phyloP scores from a whole-genome alignment of 2,888 invertebrate genomes.

The Leptinotarsa haldemani region DNA sequence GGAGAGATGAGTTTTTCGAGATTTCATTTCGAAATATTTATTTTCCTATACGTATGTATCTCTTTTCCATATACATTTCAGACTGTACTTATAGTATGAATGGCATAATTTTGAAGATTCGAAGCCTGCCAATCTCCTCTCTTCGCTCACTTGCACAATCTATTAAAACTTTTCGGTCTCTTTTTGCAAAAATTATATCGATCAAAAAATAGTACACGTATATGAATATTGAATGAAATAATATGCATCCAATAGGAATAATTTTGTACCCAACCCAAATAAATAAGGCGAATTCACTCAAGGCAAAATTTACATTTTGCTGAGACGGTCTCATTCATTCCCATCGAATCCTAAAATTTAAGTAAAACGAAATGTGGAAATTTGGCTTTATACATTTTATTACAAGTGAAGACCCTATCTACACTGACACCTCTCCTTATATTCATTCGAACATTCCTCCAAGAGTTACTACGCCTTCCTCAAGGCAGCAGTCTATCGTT shows the following conservation, averaged over 20 bases:
- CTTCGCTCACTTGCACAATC: too few species aligned
- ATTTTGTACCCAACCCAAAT: not conserved
- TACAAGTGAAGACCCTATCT: conserved; percentile 59
- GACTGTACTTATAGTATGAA: too few species aligned
- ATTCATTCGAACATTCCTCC: conserved; percentile 55
- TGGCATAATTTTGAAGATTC: too few species aligned
- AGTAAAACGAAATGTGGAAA: conserved; percentile 60
- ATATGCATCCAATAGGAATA: not conserved
- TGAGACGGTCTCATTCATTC: conserved; percentile 58
- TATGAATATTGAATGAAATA: too few species aligned
- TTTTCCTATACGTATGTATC: too few species aligned
- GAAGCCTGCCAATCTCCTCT: too few species aligned
- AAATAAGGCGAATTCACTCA: conserved; percentile 5
- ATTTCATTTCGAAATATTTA: too few species aligned
- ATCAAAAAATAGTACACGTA: too few species aligned
- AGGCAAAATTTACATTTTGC: conserved; percentile 55
- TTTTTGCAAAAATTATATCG: too few species aligned
- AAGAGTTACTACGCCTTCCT: conserved; percentile 27
- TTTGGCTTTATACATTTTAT: conserved; percentile 61
- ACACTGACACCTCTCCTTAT: conserved; percentile 58
- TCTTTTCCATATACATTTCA: too few species aligned
- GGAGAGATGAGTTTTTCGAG: too few species aligned
- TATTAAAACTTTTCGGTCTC: too few species aligned
- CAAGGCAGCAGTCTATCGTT: conserved; percentile 30
- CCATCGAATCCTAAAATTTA: conserved; percentile 62